A percentile compares a stretch with the other conserved stretches of the same genome.
Conservation (phyloP, 2,113 vertebrate species). For the Rhabdomys dilectus region DNA sequence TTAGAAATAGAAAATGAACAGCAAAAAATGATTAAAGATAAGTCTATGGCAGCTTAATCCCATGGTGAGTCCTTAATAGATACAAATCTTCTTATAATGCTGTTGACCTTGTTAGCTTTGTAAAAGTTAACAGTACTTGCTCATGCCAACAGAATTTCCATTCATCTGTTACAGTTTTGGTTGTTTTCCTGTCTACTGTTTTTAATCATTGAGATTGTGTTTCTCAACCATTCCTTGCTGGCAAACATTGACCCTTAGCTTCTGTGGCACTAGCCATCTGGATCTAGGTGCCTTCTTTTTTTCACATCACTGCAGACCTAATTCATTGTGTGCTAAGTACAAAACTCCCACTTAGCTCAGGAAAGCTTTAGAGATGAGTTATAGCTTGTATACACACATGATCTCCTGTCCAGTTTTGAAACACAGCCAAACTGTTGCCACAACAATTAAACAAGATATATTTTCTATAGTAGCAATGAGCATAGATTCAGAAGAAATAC, state of each 20-base stretch:
- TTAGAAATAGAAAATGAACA: neutral
- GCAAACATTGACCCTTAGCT: constrained; percentile 57
- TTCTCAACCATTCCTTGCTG: neutral
- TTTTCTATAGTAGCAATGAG: neutral
- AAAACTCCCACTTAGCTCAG: constrained; percentile 68
- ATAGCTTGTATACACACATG: constrained; percentile 21
- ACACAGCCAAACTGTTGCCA: constrained; percentile 15
- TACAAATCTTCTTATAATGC: constrained; percentile 62
- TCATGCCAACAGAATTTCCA: constrained; percentile 46
- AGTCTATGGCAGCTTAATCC: neutral
- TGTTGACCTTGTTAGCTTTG: constrained; percentile 49
- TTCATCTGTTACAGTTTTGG: constrained; percentile 60
- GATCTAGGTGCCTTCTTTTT: constrained; percentile 63
- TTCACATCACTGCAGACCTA: constrained; percentile 65
- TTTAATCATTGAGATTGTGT: constrained; percentile 65
- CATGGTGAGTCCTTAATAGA: neutral
- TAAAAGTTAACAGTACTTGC: constrained; percentile 27
- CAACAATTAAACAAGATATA: neutral
- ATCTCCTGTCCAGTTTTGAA: constrained; percentile 49
- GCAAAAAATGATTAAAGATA: neutral
- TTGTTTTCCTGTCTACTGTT: constrained; percentile 75
- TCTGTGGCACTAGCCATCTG: constrained; percentile 67
- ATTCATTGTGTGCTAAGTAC: constrained; percentile 63
- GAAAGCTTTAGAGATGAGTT: constrained; percentile 51
- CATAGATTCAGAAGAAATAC: neutral